Conservation (phyloP, 2,113 vertebrate genomes). For the Geococcyx californianus region DNA sequence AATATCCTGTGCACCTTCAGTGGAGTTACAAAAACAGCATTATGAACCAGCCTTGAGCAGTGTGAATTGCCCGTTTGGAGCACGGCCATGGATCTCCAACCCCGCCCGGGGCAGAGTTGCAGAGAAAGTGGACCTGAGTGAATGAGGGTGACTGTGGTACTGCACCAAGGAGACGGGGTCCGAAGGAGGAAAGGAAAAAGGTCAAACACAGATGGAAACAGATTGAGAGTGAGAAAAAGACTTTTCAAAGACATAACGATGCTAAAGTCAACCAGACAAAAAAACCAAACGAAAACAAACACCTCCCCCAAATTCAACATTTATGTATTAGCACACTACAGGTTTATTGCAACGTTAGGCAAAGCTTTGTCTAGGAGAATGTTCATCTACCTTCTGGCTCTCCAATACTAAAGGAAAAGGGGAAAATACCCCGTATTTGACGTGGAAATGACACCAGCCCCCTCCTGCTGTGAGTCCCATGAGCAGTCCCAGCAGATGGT, state of each 20-base stretch:
- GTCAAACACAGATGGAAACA: background rate
- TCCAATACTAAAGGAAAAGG: background rate
- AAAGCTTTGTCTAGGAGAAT: background rate
- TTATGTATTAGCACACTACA: too few species aligned
- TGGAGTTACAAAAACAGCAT: fast-evolving
- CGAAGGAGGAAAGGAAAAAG: background rate
- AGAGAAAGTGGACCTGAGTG: fast-evolving
- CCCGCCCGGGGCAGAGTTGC: fast-evolving
- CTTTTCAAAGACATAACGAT: background rate
- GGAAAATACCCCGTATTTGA: background rate
- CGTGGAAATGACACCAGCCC: background rate
- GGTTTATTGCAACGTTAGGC: background rate
- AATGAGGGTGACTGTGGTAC: background rate
- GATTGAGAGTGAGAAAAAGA: too few species aligned
- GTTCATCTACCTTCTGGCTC: background rate
- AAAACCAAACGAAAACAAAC: too few species aligned
- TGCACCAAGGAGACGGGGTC: too few species aligned
- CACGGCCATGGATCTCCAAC: fast-evolving
- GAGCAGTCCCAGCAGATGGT: slow-evolving; percentile 25
- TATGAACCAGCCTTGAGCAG: fast-evolving
- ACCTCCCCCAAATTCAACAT: background rate
- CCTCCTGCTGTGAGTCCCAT: fast-evolving
- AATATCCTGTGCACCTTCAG: fast-evolving
- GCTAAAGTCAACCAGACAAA: background rate
- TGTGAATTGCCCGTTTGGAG: fast-evolving